These are phyloP conservation scores for Cynoglossus semilaevis DNA, from an alignment of 2,113 vertebrate species.

Conservation along the genomic window DNA sequence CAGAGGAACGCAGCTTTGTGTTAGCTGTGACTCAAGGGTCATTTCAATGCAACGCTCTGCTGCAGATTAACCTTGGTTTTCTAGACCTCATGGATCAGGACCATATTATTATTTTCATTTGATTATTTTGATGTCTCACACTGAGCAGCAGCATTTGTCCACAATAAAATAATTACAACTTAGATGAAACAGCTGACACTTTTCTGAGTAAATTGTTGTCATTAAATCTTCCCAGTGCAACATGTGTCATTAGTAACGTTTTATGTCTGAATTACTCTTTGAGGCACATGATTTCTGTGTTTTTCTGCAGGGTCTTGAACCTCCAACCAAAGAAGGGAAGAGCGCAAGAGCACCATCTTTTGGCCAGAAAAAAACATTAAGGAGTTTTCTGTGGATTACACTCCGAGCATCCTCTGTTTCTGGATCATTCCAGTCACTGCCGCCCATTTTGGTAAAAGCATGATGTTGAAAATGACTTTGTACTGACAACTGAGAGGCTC, in stretches of 20 bases:
- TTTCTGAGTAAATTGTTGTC: no score
- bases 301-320: constrained; percentile 36
- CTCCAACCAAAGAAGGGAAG: constrained; percentile 11
- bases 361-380: constrained; percentile 41
- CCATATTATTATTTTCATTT: no score
- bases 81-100: no score
- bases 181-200: no score
- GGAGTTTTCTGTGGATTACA: constrained; percentile 16
- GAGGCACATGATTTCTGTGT: neutral
- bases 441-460: constrained; percentile 10
- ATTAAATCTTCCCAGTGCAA: no score
- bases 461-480: constrained; percentile 43
- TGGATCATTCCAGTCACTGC: constrained; percentile 10
- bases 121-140: no score
- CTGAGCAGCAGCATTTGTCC: no score
- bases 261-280: neutral
- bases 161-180: no score
- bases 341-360: constrained; percentile 52
- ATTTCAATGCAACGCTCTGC: no score
- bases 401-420: constrained; percentile 2
- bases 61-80: no score
- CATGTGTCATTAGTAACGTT: no score
- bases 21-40: no score
- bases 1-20: neutral
- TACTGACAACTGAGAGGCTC: constrained; percentile 27